phyloP scores from a whole-genome alignment of 2,797 vertebrate genomes.

The Melanotaenia parkinsoni region DNA sequence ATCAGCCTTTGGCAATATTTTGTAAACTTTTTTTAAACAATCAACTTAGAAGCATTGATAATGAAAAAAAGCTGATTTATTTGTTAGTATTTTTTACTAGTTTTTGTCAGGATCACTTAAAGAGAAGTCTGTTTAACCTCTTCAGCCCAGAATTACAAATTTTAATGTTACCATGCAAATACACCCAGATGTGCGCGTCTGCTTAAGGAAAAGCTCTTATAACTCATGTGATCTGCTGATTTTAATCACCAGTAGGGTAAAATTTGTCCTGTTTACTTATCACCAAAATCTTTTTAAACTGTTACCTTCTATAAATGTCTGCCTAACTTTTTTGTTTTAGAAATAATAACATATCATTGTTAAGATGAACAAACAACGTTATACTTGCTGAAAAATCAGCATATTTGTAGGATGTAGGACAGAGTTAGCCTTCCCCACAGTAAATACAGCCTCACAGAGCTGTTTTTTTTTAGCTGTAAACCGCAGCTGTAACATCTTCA shows the following conservation, averaged over 20 bases:
- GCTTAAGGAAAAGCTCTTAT: background rate
- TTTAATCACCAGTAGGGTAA: background rate
- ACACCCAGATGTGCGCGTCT: background rate
- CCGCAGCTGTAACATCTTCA: conserved; percentile 26
- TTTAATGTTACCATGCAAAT: conserved; percentile 3
- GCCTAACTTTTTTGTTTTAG: background rate
- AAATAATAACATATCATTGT: background rate
- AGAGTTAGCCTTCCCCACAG: background rate
- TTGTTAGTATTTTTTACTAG: background rate
- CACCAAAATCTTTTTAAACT: background rate
- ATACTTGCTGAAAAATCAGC: background rate
- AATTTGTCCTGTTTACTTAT: background rate
- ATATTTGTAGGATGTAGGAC: conserved; percentile 5
- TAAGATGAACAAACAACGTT: conserved; percentile 1
- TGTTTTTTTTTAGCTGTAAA: background rate
- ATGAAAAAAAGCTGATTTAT: background rate
- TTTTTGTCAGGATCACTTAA: background rate
- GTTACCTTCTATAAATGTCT: background rate
- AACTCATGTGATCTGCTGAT: background rate
- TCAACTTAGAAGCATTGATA: background rate
- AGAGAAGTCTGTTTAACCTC: background rate
- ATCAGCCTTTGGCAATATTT: conserved; percentile 32
- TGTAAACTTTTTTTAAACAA: conserved; percentile 28
- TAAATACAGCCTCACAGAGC: background rate
- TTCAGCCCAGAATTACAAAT: background rate